Evolutionary conservation across 1,140 invertebrate genomes (phyloP).

Genomic region (Homalodisca vitripennis): DNA sequence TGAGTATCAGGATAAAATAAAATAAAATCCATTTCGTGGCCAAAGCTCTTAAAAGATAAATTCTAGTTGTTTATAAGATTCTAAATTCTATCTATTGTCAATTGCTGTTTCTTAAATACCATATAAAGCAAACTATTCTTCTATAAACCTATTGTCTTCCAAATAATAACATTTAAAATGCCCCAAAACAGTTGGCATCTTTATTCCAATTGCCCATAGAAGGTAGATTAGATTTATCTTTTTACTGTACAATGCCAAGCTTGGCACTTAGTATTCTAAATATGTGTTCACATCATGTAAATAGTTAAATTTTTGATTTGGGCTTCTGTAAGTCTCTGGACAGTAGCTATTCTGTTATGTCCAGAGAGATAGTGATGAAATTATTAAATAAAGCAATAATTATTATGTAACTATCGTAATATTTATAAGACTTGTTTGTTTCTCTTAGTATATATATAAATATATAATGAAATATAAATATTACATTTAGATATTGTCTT

Average conservation of each 20-base stretch:
- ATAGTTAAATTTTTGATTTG: slow-evolving; percentile 27
- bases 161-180: too few species aligned
- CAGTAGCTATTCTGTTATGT: neutral
- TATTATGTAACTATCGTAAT: slow-evolving; percentile 31
- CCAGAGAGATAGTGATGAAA: slow-evolving; percentile 28
- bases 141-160: too few species aligned
- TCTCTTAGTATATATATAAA: slow-evolving; percentile 32
- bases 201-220: too few species aligned
- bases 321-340: neutral
- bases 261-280: slow-evolving; percentile 27
- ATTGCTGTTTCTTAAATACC: too few species aligned
- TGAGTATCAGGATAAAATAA: too few species aligned
- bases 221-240: too few species aligned
- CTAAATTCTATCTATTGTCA: too few species aligned
- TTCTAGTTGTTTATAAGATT: too few species aligned
- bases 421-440: slow-evolving; percentile 35
- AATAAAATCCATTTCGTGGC: too few species aligned
- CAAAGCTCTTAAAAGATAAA: too few species aligned
- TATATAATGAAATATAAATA: slow-evolving; percentile 1
- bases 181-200: too few species aligned
- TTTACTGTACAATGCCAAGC: neutral
- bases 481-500: neutral
- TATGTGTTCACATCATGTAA: slow-evolving; percentile 26
- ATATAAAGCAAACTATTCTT: too few species aligned
- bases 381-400: slow-evolving; percentile 32